These are phyloP conservation scores for Yoshiicerus persimilis DNA, from an alignment of 1,140 invertebrate species.

Conservation along the genomic window DNA sequence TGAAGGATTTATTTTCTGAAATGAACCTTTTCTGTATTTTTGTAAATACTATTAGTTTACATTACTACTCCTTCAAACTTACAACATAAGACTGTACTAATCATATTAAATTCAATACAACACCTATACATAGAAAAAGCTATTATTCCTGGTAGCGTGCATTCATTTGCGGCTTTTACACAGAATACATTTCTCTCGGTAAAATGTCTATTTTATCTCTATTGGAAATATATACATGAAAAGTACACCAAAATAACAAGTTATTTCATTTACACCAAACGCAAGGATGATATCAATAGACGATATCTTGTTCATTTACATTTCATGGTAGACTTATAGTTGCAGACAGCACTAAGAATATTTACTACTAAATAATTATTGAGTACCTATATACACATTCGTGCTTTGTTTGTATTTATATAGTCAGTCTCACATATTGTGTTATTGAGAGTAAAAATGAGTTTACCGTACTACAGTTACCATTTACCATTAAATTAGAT, in stretches of 20 bases:
- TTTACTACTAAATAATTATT: too few relatives aligned
- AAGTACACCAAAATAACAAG: neutral
- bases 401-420: neutral
- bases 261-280: neutral
- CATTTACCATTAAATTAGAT: neutral
- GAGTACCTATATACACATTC: too few relatives aligned
- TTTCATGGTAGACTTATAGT: neutral
- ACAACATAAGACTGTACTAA: neutral
- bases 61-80: neutral
- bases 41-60: neutral
- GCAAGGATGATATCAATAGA: too few relatives aligned
- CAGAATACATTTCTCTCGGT: neutral
- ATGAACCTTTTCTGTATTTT: neutral
- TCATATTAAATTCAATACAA: too few relatives aligned
- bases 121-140: too few relatives aligned
- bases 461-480: too few relatives aligned
- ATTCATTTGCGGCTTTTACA: neutral
- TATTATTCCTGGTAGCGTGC: too few relatives aligned
- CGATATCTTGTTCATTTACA: neutral
- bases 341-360: too few relatives aligned
- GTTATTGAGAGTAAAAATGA: neutral
- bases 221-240: neutral
- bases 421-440: neutral
- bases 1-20: neutral
- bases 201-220: neutral